phyloP scores from a whole-genome alignment of 23 tunicate genomes.

The Styela plicata region DNA sequence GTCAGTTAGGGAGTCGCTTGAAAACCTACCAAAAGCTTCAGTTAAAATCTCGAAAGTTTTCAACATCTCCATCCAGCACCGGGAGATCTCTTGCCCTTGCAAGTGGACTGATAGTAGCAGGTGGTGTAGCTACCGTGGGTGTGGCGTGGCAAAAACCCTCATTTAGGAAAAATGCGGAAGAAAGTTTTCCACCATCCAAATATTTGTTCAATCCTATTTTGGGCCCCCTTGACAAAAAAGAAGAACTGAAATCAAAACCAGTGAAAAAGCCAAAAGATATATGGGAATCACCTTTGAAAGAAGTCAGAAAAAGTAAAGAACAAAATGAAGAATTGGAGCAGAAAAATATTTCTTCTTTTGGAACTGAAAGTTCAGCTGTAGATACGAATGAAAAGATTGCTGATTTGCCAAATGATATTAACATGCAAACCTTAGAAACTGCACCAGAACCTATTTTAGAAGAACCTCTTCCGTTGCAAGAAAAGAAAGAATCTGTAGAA shows the following conservation, averaged over 20 bases:
- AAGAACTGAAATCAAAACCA: neutral
- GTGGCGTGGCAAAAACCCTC: conserved; percentile 18
- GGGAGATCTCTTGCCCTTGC: neutral
- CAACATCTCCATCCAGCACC: neutral
- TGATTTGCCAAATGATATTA: neutral
- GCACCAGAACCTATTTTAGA: neutral
- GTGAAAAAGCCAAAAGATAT: neutral
- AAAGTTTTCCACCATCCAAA: conserved; percentile 3
- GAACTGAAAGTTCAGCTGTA: neutral
- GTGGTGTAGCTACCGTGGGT: neutral
- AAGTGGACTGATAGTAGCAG: neutral
- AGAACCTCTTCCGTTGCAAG: neutral
- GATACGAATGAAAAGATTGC: too few species aligned
- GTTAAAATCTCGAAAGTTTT: neutral
- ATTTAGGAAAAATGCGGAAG: conserved; percentile 5
- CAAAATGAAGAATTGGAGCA: neutral
- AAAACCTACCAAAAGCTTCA: neutral
- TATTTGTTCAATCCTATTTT: conserved; percentile 11
- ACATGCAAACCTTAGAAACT: neutral
- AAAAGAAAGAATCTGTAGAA: neutral
- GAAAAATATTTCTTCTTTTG: neutral
- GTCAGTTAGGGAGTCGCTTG: neutral
- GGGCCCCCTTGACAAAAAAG: conserved; percentile 1
- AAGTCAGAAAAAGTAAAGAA: conserved; percentile 8
- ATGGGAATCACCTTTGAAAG: conserved; percentile 12